These are phyloP conservation scores for Tachina grossa DNA, from an alignment of 2,888 invertebrate species.

Conservation along the genomic window DNA sequence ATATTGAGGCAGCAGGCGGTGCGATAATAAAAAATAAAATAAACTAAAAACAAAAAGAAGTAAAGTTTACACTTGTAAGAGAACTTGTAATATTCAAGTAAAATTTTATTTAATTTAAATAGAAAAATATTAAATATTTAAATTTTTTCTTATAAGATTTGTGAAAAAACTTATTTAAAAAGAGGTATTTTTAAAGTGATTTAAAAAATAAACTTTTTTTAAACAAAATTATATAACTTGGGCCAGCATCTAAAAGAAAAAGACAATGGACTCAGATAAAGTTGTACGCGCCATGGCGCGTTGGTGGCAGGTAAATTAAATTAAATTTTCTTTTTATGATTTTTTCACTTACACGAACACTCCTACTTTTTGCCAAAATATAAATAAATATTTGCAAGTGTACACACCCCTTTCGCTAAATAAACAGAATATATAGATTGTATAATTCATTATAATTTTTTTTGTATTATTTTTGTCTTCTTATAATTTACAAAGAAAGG, in stretches of 20 bases:
- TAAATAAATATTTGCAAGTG: conserved; percentile 32
- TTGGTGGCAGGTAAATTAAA: conserved; percentile 82
- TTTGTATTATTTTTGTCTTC: conserved; percentile 4
- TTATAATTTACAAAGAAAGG: conserved; percentile 36
- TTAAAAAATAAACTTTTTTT: conserved; percentile 5
- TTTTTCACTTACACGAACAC: conserved; percentile 29
- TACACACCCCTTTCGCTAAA: conserved; percentile 62
- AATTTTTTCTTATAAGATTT: background rate
- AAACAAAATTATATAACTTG: conserved; percentile 50
- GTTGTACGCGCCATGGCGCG: conserved; percentile 83
- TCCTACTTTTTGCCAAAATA: conserved; percentile 50
- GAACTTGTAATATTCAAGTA: background rate
- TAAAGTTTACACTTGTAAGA: background rate
- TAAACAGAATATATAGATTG: conserved; percentile 17
- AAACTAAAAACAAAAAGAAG: background rate
- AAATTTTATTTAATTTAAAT: conserved; percentile 47
- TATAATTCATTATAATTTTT: conserved; percentile 20
- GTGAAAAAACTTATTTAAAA: background rate
- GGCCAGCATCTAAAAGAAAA: conserved; percentile 20
- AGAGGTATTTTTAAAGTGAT: background rate
- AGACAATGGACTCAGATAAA: conserved; percentile 81
- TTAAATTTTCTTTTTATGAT: conserved; percentile 28
- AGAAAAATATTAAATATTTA: conserved; percentile 51
- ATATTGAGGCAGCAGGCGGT: conserved; percentile 50
- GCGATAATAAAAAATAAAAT: conserved; percentile 42